phyloP scores from a whole-genome alignment of 1,140 invertebrate species.

The Papilio helenus region DNA sequence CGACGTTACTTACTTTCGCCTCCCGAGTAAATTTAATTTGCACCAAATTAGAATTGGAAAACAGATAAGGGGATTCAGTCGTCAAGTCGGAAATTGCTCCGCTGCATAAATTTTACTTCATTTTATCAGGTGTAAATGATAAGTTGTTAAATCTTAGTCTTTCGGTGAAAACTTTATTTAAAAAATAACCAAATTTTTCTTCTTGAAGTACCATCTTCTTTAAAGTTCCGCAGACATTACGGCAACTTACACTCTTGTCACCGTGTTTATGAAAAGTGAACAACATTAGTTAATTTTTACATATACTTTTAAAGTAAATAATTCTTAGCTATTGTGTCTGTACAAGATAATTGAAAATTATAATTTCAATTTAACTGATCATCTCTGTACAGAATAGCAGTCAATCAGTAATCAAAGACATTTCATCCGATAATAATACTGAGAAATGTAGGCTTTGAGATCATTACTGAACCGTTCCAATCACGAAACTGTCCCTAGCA shows the following conservation, averaged over 20 bases:
- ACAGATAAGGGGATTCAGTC: conserved; percentile 9
- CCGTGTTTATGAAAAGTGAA: too few species aligned
- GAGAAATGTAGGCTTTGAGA: neutral
- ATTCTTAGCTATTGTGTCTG: too few species aligned
- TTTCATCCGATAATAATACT: neutral
- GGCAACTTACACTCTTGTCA: too few species aligned
- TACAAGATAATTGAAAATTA: neutral
- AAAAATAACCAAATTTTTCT: too few species aligned
- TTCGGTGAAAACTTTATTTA: neutral
- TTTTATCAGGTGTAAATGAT: conserved; percentile 14
- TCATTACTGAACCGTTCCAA: neutral
- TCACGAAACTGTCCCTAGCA: neutral
- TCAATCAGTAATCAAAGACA: neutral
- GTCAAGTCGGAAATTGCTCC: conserved; percentile 11
- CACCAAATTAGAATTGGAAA: conserved; percentile 19
- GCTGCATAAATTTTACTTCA: conserved; percentile 15
- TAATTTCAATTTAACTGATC: neutral
- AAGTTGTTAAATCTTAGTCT: neutral
- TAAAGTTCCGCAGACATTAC: too few species aligned
- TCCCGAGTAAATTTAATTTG: conserved; percentile 22
- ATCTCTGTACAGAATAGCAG: neutral
- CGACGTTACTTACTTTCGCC: conserved; percentile 2
- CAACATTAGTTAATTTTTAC: too few species aligned
- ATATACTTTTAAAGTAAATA: too few species aligned
- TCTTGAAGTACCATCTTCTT: too few species aligned